These are phyloP conservation scores for Vannuccia rotundouncinata DNA, from an alignment of 2,888 invertebrate species.

Conservation along the genomic window DNA sequence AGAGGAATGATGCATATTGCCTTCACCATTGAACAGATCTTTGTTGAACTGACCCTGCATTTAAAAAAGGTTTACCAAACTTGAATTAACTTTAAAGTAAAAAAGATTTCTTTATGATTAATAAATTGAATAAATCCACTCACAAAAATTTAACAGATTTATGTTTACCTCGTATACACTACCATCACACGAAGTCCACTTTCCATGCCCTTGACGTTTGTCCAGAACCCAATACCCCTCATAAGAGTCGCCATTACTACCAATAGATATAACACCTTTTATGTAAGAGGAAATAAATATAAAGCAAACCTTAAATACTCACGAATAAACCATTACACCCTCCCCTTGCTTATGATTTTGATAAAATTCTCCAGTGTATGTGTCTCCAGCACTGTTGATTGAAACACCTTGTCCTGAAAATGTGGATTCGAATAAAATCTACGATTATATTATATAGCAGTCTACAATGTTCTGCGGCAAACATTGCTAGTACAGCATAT, in stretches of 20 bases:
- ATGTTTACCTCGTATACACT: slow-evolving; percentile 49
- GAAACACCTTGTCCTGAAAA: slow-evolving; percentile 51
- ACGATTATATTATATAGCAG: no score
- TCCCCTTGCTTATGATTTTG: slow-evolving; percentile 49
- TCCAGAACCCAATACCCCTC: slow-evolving; percentile 54
- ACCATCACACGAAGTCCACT: slow-evolving; percentile 48
- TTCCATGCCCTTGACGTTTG: slow-evolving; percentile 53
- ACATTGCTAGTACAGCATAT: no score
- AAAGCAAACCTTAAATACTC: neutral
- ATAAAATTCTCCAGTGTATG: slow-evolving; percentile 49
- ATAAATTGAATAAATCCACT: no score
- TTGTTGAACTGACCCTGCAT: slow-evolving; percentile 52
- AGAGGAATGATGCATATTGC: slow-evolving; percentile 49
- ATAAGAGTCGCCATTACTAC: slow-evolving; percentile 51
- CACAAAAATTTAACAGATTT: neutral
- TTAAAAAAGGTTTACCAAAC: no score
- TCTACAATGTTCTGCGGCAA: no score
- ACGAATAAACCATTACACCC: slow-evolving; percentile 43
- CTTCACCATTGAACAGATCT: slow-evolving; percentile 51
- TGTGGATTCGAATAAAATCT: no score
- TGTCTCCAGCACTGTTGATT: slow-evolving; percentile 43
- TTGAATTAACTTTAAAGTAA: no score
- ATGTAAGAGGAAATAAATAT: neutral
- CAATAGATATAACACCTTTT: no score
- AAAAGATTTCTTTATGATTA: no score